A percentile compares a stretch with the other conserved stretches of the same genome.
Conservation (phyloP, 2,888 invertebrate species). For the Lobophora halterata region DNA sequence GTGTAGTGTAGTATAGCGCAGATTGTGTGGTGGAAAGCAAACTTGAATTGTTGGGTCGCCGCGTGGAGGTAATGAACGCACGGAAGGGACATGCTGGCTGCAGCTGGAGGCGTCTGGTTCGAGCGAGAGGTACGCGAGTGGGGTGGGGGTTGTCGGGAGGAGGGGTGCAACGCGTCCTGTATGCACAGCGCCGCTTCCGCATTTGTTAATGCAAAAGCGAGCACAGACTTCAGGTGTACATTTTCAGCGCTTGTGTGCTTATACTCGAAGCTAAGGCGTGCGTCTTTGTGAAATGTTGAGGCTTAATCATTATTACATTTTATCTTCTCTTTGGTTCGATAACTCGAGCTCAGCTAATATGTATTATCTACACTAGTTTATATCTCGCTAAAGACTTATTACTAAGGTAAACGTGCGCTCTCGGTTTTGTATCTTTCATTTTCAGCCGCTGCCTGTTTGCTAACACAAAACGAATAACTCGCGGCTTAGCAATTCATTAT, state of each 20-base stretch:
- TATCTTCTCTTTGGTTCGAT: slow-evolving; percentile 59
- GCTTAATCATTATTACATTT: slow-evolving; percentile 76
- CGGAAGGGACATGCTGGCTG: slow-evolving; percentile 69
- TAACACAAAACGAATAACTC: slow-evolving; percentile 61
- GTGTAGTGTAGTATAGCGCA: slow-evolving; percentile 66
- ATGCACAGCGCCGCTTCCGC: slow-evolving; percentile 80
- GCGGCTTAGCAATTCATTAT: slow-evolving; percentile 75
- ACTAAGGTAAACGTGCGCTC: slow-evolving; percentile 31
- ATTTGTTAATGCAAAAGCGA: slow-evolving; percentile 81
- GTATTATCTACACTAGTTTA: slow-evolving; percentile 36
- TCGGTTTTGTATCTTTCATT: slow-evolving; percentile 45
- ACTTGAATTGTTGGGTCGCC: slow-evolving; percentile 76
- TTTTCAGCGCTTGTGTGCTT: slow-evolving; percentile 78
- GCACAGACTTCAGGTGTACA: slow-evolving; percentile 79
- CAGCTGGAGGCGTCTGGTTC: slow-evolving; percentile 71
- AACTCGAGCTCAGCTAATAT: slow-evolving; percentile 37
- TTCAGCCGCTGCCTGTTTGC: slow-evolving; percentile 43
- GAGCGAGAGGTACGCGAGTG: slow-evolving; percentile 59
- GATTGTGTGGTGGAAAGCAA: slow-evolving; percentile 79
- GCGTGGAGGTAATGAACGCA: slow-evolving; percentile 78
- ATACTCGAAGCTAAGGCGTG: slow-evolving; percentile 72
- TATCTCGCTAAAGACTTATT: slow-evolving; percentile 38
- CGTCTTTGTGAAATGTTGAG: slow-evolving; percentile 72
- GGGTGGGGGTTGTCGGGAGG: slow-evolving; percentile 35
- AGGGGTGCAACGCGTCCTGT: slow-evolving; percentile 72